Conservation (phyloP, 1,140 invertebrate genomes). For the Orussus abietinus region DNA sequence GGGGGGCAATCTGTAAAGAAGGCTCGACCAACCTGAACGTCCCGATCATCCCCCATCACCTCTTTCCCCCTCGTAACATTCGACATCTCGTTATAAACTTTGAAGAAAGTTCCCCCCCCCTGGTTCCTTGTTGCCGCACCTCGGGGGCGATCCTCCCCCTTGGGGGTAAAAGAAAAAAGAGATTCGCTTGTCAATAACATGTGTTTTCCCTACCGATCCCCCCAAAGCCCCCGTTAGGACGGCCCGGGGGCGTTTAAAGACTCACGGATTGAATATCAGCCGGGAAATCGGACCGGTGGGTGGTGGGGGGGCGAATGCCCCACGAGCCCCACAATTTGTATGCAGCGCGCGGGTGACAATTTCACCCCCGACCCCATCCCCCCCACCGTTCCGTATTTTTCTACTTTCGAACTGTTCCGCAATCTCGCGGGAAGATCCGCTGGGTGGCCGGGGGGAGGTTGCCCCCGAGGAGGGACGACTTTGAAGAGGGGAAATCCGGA, state of each 20-base stretch:
- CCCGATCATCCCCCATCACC: slow-evolving; percentile 1
- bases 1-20: slow-evolving; percentile 5
- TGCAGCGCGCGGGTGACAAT: slow-evolving; percentile 16
- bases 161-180: no score
- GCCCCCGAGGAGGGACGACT: no score
- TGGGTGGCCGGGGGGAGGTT: no score
- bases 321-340: slow-evolving; percentile 28
- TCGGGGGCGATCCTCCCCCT: no score
- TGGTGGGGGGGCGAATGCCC: slow-evolving; percentile 18
- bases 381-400: no score
- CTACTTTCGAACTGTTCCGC: no score
- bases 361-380: neutral
- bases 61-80: neutral
- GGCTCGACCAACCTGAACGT: neutral
- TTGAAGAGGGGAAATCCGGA: no score
- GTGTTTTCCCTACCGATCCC: no score
- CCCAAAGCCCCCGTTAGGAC: no score
- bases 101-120: slow-evolving; percentile 13
- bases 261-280: slow-evolving; percentile 33
- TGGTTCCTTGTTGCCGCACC: no score
- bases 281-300: slow-evolving; percentile 15
- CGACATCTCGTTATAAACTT: slow-evolving; percentile 15
- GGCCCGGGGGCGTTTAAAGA: slow-evolving; percentile 30
- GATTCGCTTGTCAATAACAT: no score
- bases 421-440: no score